Conservation (phyloP, 2,113 vertebrate species). For the Sitta europaea region DNA sequence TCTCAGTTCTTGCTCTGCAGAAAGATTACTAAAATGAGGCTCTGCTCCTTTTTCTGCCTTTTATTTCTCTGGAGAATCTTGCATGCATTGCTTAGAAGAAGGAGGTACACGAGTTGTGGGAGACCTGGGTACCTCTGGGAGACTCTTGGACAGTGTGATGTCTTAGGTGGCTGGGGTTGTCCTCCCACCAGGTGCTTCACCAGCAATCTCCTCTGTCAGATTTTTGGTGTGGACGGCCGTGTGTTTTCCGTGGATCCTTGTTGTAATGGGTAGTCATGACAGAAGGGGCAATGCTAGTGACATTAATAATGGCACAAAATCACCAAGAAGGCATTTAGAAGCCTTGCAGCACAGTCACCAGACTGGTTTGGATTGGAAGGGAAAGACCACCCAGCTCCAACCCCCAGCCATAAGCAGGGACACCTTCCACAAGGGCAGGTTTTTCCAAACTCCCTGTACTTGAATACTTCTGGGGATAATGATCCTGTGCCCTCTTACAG, state of each 20-base stretch:
- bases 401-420: fast-evolving
- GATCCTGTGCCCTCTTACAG: fast-evolving
- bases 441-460: background rate
- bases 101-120: background rate
- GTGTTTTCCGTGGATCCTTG: background rate
- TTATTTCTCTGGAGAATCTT: background rate
- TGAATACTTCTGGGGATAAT: background rate
- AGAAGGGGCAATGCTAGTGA: background rate
- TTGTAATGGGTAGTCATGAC: fast-evolving
- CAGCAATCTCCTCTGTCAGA: background rate
- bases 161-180: background rate
- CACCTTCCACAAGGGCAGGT: background rate
- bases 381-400: background rate
- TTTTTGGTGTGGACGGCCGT: background rate
- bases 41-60: background rate
- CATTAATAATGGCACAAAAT: background rate
- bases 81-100: background rate
- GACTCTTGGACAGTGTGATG: background rate
- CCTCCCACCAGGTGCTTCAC: background rate
- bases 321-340: background rate
- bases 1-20: background rate
- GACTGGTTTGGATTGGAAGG: background rate
- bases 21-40: background rate
- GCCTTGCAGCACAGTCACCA: background rate
- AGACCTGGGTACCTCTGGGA: background rate